phyloP scores from a whole-genome alignment of 2,797 vertebrate species.

The Simalia tracyae region DNA sequence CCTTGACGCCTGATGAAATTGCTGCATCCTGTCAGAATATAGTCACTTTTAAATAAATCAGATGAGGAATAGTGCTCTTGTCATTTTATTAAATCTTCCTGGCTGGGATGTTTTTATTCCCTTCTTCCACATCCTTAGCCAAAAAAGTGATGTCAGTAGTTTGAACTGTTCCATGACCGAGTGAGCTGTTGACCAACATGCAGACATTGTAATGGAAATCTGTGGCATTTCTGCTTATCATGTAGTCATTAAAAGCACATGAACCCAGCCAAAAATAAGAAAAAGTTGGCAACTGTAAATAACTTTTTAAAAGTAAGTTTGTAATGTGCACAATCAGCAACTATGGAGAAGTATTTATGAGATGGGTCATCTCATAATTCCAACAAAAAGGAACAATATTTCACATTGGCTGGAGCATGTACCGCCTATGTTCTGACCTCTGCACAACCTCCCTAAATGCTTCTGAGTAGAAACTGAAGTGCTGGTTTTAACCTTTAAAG shows the following conservation, averaged over 20 bases:
- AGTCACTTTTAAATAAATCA: not conserved
- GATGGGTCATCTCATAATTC: not conserved
- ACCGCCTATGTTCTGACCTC: too few species aligned
- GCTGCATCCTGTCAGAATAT: slow-evolving; percentile 4
- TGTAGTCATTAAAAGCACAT: not conserved
- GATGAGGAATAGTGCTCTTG: not conserved
- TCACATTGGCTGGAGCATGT: too few species aligned
- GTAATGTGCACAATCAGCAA: not conserved
- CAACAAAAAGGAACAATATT: not conserved
- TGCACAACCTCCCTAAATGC: too few species aligned
- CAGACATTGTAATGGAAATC: not conserved
- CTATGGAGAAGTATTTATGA: not conserved
- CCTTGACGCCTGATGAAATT: slow-evolving; percentile 15
- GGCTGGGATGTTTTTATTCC: not conserved
- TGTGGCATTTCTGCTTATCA: not conserved
- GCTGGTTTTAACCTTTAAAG: too few species aligned
- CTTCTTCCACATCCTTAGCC: not conserved
- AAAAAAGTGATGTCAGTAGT: not conserved
- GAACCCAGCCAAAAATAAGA: not conserved
- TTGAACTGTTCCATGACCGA: not conserved
- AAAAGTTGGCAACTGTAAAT: not conserved
- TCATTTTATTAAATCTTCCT: not conserved
- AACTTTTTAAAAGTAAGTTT: not conserved
- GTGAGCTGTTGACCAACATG: not conserved
- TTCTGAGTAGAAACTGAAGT: too few species aligned